Conservation (phyloP, 2,888 invertebrate genomes). For the Stratiomys singularior region DNA sequence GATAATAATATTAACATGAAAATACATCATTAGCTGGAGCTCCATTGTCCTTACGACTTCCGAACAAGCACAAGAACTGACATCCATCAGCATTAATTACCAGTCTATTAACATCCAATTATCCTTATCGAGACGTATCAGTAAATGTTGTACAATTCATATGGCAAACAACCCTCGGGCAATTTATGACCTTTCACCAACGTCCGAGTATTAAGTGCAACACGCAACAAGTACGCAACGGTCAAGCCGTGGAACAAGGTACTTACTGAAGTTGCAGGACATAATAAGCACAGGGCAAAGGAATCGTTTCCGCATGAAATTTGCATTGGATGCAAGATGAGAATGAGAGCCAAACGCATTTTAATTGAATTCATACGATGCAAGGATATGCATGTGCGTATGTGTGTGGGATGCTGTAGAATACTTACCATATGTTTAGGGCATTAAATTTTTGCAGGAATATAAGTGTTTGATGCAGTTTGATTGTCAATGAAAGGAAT, state of each 20-base stretch:
- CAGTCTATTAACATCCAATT: slow-evolving; percentile 42
- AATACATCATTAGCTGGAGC: neutral
- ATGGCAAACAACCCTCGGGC: slow-evolving; percentile 8
- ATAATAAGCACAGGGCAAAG: neutral
- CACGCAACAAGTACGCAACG: slow-evolving; percentile 37
- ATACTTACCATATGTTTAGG: too few species aligned
- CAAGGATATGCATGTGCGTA: too few species aligned
- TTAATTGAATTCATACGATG: too few species aligned
- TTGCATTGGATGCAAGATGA: neutral
- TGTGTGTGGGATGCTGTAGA: too few species aligned
- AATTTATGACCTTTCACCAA: slow-evolving; percentile 32
- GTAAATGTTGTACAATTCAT: slow-evolving; percentile 6
- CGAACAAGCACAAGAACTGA: slow-evolving; percentile 21
- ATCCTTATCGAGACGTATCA: slow-evolving; percentile 41
- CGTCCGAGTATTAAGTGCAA: slow-evolving; percentile 33
- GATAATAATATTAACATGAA: slow-evolving; percentile 11
- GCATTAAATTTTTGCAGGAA: too few species aligned
- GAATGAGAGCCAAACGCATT: too few species aligned
- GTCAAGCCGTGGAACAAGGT: neutral
- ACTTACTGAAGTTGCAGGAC: neutral
- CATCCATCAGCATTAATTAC: slow-evolving; percentile 42
- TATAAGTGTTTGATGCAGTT: too few species aligned
- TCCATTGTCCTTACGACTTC: slow-evolving; percentile 15
- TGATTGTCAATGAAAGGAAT: too few species aligned
- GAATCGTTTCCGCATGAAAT: neutral